Evolutionary conservation across 2,113 vertebrate genomes (phyloP), one percentile per base, ranked within the genome.

Genomic region (Oryzias melastigma): DNA sequence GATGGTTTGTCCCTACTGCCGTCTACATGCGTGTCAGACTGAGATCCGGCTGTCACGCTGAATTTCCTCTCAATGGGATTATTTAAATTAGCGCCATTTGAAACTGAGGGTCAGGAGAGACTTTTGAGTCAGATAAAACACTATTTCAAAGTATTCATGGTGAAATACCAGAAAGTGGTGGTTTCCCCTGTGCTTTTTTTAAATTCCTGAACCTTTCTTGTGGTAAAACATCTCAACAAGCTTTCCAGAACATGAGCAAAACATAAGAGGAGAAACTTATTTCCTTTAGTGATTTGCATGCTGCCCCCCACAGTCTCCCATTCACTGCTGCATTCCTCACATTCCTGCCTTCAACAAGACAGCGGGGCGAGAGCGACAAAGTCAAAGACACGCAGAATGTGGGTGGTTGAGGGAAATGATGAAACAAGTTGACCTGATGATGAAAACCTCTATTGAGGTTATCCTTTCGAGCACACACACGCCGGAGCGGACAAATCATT

Each of bases 351-450:
- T 74, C 52, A 71, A 29, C 62, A 55, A 49, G 14, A 68, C 52
- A 13, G 24, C 10, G 17, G 14, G 27, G 41, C 14, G 13, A 54
- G 46, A 46, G 51, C 27, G 71, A 22, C 48, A 60, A 66, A 59
- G 65, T 56, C 19, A 55, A 65, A 57, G 24, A 64, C 57, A 76
- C 85, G 75, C 80, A 64, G 71, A 58, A 7, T 27, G 85, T 84
- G 83, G 83, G 85, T 35, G 74, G 69, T n/a, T 65, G 62, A 35
- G 48, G 80, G 80, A 85, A 85, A 80, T 80, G 80, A 78, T 76
- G 70, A 72, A 73, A 70, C 61, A 35, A 58, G 42, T 29, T 40
- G 17, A 49, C 5, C 29, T 7, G 45, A 47, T 27, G 73, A 50
- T 65, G 74, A 29, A 46, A 75, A 66, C 49, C n/a, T 45, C 61